Percentiles rank a stretch among this genome's conserved stretches.
Conservation (phyloP, 2,113 vertebrate species). For the Mirza zaza region DNA sequence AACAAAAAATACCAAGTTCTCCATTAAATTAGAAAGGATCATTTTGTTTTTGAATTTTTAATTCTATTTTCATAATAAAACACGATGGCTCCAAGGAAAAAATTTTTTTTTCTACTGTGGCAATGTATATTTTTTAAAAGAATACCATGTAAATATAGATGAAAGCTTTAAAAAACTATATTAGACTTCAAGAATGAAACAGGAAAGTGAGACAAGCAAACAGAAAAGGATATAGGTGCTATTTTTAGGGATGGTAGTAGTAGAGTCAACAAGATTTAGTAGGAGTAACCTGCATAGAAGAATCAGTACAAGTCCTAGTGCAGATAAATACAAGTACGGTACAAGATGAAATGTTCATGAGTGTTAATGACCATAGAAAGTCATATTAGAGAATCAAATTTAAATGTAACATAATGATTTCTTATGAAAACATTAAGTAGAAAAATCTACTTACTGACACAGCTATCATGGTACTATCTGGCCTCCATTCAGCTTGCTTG, state of each 20-base stretch:
- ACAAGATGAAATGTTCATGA: not conserved
- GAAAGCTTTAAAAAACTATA: constrained; percentile 8
- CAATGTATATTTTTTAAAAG: too few relatives aligned
- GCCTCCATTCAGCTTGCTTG: constrained; percentile 94
- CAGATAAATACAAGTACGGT: too few relatives aligned
- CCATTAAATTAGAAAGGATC: too few relatives aligned
- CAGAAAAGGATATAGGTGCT: not conserved
- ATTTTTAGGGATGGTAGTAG: not conserved
- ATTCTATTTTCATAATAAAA: too few relatives aligned
- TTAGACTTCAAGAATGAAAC: constrained; percentile 38
- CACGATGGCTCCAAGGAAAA: too few relatives aligned
- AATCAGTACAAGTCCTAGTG: not conserved
- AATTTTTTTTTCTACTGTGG: too few relatives aligned
- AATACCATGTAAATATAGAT: not conserved
- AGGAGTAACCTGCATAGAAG: not conserved
- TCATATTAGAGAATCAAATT: not conserved
- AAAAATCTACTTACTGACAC: constrained; percentile 91
- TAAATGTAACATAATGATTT: constrained; percentile 22
- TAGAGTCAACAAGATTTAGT: not conserved
- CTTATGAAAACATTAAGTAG: constrained; percentile 29
- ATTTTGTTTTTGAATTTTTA: too few relatives aligned
- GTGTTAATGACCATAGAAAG: not conserved
- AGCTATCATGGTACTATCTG: constrained; percentile 96
- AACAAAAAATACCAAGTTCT: too few relatives aligned
- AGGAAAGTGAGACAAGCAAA: constrained; percentile 6